These are phyloP conservation scores for Tursiops truncatus DNA, from an alignment of 2,113 vertebrate species.

Conservation along the genomic window DNA sequence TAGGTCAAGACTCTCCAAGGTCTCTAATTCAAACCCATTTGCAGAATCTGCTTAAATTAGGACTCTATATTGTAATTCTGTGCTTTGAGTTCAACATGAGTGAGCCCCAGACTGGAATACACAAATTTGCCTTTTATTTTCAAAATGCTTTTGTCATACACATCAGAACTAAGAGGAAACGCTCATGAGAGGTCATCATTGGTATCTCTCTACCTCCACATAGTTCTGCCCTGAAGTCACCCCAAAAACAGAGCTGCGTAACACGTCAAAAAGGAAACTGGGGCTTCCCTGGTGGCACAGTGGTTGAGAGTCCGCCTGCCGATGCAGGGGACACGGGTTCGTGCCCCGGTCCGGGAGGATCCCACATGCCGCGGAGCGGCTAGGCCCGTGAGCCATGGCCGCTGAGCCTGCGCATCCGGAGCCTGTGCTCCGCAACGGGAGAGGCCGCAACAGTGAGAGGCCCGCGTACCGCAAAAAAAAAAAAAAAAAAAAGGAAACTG, in stretches of 20 bases:
- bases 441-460: too few relatives aligned
- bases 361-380: too few relatives aligned
- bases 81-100: neutral
- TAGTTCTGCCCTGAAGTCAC: constrained; percentile 5
- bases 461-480: too few relatives aligned
- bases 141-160: neutral
- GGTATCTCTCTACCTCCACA: neutral
- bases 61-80: neutral
- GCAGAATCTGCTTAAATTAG: neutral
- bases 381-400: too few relatives aligned
- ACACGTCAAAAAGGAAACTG: constrained; percentile 23
- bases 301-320: too few relatives aligned
- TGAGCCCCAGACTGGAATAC: neutral
- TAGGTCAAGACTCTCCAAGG: neutral
- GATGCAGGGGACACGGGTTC: too few relatives aligned
- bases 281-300: too few relatives aligned
- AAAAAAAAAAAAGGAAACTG: constrained; percentile 22
- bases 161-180: neutral
- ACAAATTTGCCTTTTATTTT: neutral
- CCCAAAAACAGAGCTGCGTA: neutral
- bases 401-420: too few relatives aligned
- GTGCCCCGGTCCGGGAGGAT: too few relatives aligned
- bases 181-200: neutral
- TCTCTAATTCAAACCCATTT: constrained; percentile 19
- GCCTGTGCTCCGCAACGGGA: too few relatives aligned